Percentiles rank a stretch among this genome's conserved stretches.
Evolutionary conservation across 2,113 vertebrate species (phyloP).

Genomic region (Hiodon alosoides): DNA sequence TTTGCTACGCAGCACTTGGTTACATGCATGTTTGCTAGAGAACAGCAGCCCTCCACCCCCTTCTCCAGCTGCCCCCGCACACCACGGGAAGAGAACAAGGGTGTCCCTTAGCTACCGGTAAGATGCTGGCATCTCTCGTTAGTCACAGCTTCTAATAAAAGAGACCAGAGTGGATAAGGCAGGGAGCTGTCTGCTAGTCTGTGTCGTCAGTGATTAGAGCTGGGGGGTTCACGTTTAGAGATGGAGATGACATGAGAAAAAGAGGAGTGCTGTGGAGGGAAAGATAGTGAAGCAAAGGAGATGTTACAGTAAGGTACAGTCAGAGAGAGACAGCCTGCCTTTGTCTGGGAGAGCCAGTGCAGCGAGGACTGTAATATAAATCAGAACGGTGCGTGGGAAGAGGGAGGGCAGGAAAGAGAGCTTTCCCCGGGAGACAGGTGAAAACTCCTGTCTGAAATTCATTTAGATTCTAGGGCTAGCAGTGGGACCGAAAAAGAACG

Average conservation of each 20-base stretch:
- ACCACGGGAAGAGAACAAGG: background rate
- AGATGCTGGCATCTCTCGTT: conserved; percentile 1
- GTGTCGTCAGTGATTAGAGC: background rate
- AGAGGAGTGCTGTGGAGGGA: background rate
- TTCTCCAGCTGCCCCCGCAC: background rate
- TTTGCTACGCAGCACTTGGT: background rate
- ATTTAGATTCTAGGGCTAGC: background rate
- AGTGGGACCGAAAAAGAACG: background rate
- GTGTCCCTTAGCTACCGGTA: background rate
- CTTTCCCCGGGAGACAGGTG: conserved; percentile 18
- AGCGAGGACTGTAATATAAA: conserved; percentile 14
- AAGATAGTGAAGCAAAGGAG: background rate
- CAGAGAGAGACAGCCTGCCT: background rate
- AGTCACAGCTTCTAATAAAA: background rate
- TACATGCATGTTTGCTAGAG: background rate
- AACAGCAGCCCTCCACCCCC: no score
- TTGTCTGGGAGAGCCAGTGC: background rate
- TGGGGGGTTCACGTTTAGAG: background rate
- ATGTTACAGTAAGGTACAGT: conserved; percentile 1
- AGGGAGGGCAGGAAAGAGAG: conserved; percentile 9
- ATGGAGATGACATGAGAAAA: background rate
- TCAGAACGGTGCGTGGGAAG: conserved; percentile 10
- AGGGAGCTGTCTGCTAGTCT: background rate
- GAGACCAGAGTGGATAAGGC: background rate
- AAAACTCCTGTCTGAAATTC: conserved; percentile 22